Evolutionary conservation across 2,797 vertebrate species (phyloP).

Genomic region (Ibycter americanus): DNA sequence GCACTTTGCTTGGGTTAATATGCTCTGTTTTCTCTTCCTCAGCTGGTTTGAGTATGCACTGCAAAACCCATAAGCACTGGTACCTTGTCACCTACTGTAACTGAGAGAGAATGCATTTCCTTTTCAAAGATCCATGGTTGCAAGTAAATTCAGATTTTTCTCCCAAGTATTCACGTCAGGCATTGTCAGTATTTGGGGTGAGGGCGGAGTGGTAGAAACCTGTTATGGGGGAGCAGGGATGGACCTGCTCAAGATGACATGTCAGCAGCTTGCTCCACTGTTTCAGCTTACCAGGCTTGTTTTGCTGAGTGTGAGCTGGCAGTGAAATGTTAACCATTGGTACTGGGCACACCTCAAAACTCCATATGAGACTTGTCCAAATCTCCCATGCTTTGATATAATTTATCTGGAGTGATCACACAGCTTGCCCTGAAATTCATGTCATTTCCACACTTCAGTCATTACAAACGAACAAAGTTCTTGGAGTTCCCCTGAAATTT

Average conservation of each 20-base stretch:
- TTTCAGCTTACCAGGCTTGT: neutral
- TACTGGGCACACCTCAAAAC: neutral
- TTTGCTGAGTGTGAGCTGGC: neutral
- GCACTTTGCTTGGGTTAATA: neutral
- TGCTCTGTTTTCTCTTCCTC: neutral
- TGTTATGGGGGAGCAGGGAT: neutral
- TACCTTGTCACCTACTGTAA: neutral
- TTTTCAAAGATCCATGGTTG: neutral
- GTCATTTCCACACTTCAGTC: neutral
- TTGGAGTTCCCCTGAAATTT: neutral
- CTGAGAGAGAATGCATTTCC: neutral
- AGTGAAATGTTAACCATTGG: neutral
- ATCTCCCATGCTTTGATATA: neutral
- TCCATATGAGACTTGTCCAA: accelerated
- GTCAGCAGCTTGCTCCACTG: neutral
- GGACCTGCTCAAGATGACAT: neutral
- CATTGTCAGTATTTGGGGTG: neutral
- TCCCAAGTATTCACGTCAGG: neutral
- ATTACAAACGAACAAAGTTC: neutral
- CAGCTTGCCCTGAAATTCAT: neutral
- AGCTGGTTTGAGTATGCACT: neutral
- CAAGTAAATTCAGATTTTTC: neutral
- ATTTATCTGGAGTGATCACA: neutral
- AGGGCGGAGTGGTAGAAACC: neutral
- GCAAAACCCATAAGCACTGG: accelerated